phyloP scores from a whole-genome alignment of 2,113 vertebrate genomes.

The Peromyscus californicus region DNA sequence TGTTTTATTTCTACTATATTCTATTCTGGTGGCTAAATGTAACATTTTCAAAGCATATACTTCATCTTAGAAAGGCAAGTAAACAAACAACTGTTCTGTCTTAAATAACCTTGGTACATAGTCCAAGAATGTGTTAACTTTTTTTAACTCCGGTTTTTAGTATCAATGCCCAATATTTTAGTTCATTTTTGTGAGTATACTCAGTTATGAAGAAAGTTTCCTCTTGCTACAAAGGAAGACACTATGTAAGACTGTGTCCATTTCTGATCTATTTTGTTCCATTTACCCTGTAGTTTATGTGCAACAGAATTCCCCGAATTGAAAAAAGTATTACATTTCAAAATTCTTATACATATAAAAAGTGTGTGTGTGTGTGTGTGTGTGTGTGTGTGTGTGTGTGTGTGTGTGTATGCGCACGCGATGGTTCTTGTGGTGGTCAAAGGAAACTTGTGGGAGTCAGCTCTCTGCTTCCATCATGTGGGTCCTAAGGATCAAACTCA shows the following conservation, averaged over 20 bases:
- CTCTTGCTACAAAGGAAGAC: not conserved
- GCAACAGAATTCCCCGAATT: not conserved
- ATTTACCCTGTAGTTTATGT: not conserved
- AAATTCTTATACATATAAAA: not conserved
- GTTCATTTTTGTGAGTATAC: not conserved
- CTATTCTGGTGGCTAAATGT: not conserved
- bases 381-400: not conserved
- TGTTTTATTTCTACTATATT: not conserved
- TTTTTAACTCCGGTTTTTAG: not conserved
- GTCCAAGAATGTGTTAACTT: not conserved
- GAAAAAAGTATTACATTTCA: not conserved
- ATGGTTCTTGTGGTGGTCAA: not conserved
- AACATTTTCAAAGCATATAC: not conserved
- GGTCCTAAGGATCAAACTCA: not conserved
- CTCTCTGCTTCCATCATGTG: not conserved
- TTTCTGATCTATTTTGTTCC: not conserved
- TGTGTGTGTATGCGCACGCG: not conserved
- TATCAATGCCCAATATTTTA: not conserved
- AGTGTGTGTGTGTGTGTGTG: not conserved
- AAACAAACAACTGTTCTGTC: not conserved
- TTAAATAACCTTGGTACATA: not conserved
- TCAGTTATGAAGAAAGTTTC: not conserved
- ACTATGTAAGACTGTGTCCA: not conserved
- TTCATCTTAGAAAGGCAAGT: not conserved
- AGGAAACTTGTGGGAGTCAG: not conserved